Evolutionary conservation across 2,797 vertebrate species (phyloP), one percentile per base, ranked within the genome.

Genomic region (Phalloptychus januarius): DNA sequence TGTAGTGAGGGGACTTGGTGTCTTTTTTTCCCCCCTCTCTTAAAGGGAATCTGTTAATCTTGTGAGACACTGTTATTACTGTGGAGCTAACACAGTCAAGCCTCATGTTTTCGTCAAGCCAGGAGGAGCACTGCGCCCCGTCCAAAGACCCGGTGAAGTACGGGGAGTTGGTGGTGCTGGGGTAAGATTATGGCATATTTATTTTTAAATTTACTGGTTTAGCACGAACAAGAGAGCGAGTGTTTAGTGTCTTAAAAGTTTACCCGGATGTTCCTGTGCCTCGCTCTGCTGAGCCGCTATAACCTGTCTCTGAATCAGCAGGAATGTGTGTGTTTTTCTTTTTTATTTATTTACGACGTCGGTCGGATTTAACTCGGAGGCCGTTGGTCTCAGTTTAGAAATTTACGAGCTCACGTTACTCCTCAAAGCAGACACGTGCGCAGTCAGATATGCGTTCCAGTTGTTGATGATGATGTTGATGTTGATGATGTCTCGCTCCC

Each of bases 141-240:
- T 96, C 95, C 85, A 99, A 98, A 96, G 97, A 99, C 92, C 96
- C 97, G 12, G 96, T 98, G 76, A 97, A 98, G 89, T 99, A 98
- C 93, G 98, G 98, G 78, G 98, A 99, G 91, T 96, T 99, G 91
- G 96, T 99, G 87, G 98, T 99, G 7, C 90, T 98, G 85, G 98
- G 98, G 98, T 99, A 89, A 98, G 97, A 11, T 5, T 33, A 1
- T 33, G 28, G 1, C 11, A 46, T 31, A 25, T n/a, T 13, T 44
- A 48, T 42, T 16, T 46, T 44, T 18, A 13, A 38, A 67, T 69
- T 73, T 56, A 40, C 12, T 45, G 36, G 33, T 6, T 46, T 40
- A 44, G 40, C 10, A n/a, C 36, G 11, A 69, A 79, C 10, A 15
- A 28, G 23, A 76, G 67, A 50, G 61, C 67, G 56, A 75, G n/a